Conservation (phyloP, 2,797 vertebrate species). For the Glossophaga mutica region DNA sequence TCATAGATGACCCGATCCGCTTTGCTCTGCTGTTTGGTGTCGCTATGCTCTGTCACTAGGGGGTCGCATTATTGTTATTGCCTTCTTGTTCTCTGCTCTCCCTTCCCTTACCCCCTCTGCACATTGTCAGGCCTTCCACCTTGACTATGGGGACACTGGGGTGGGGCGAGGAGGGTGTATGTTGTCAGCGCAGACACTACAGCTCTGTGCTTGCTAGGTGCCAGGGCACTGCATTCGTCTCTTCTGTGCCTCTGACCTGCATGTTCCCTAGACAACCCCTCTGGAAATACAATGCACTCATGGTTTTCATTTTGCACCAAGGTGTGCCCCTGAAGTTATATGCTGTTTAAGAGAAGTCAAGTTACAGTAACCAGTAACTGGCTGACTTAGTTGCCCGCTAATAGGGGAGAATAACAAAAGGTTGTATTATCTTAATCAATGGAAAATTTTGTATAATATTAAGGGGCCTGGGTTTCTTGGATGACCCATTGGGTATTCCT, state of each 20-base stretch:
- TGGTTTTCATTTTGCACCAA: not conserved
- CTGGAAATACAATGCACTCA: not conserved
- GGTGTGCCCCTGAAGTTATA: not conserved
- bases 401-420: not conserved
- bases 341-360: not conserved
- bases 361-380: not conserved
- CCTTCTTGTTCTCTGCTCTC: not conserved
- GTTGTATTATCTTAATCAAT: not conserved
- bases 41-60: not conserved
- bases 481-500: not conserved
- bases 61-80: not conserved
- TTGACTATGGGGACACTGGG: not conserved
- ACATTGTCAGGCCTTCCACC: not conserved
- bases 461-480: not conserved
- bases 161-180: too few relatives aligned
- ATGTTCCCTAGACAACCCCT: not conserved
- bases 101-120: not conserved
- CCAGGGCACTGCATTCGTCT: not conserved
- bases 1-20: too few relatives aligned
- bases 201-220: not conserved
- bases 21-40: not conserved
- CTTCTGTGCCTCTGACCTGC: not conserved
- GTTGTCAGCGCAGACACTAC: not conserved
- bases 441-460: not conserved
- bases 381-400: not conserved